Base-by-base conservation (phyloP, 1,140 invertebrate genomes). In the Gonatopus flavifemur region DNA sequence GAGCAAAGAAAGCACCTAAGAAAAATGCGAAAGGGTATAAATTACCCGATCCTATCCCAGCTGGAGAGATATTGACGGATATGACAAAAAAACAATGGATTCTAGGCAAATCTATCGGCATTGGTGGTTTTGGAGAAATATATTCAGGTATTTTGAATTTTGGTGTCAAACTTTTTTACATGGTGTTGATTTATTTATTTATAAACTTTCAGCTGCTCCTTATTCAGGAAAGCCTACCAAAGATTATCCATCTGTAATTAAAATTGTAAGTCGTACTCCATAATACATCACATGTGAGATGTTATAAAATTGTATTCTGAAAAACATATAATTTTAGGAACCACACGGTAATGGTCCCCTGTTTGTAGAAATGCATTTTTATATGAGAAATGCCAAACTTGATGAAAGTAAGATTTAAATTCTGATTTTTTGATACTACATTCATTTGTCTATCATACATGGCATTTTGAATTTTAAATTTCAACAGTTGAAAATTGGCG, bases 361-460 rank as follows among this genome's bases (percentile, higher is more conserved):
- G 1, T 98, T 96, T 82, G 91, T 95, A 40, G 94, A 98, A 82
- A 93, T 94, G 81, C 88, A 95, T 78, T 96, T 96, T 77, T 97
- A 96, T 71, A 86, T 94, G 70, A 83, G 91, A 64, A 89, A 89
- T 74, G 89, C 87, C 7, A 94, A 90, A 76, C 74, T 82, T 64
- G 87, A 88, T 61, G 86, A 89, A 53, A 86, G 89, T 93, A 81
- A 84, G 84, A 75, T 55, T 44, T 37, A 40, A 24, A 46, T 49
- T 35, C 36, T 32, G 19, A 49, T 49, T 43, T 46, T 50, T 51
- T 55, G 36, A 55, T 44, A 47, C 50, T 28, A 48, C 51, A 43
- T 47, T 24, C 51, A 44, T 52, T 45, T 50, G 15, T n/a, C 9
- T 38, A 25, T 47, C 25, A 36, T 3, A 8, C 2, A 33, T 25